phyloP scores from a whole-genome alignment of 2,113 vertebrate genomes.

The Psilopsiagon aymara region DNA sequence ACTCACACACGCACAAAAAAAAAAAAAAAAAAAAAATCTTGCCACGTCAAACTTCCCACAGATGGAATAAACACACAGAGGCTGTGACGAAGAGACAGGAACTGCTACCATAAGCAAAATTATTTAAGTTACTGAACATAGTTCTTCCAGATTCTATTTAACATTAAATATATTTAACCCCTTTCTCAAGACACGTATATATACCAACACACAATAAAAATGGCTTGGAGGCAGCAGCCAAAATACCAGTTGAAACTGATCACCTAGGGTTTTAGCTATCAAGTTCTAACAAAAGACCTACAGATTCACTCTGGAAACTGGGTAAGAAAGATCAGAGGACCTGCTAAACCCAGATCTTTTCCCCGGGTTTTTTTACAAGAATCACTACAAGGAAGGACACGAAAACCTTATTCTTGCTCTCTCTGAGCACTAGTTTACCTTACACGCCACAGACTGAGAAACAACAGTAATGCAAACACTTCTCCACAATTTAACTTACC shows the following conservation, averaged over 20 bases:
- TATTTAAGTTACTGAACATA: background rate
- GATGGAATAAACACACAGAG: conserved; percentile 10
- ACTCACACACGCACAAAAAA: background rate
- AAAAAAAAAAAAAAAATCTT: background rate
- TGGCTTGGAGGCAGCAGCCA: background rate
- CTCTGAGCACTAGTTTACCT: background rate
- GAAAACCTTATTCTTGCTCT: background rate
- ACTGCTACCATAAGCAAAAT: background rate
- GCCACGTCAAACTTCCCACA: conserved; percentile 79
- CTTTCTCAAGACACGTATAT: background rate
- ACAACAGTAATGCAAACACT: background rate
- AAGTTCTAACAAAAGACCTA: background rate
- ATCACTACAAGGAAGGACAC: background rate
- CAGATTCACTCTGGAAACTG: background rate
- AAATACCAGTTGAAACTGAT: background rate
- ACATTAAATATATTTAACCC: background rate
- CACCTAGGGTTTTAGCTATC: background rate
- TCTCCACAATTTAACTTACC: background rate
- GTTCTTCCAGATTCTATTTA: background rate
- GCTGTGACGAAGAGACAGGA: background rate
- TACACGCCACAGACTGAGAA: background rate
- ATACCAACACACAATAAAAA: background rate
- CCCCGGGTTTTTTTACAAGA: too few relatives aligned
- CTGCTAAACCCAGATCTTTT: background rate
- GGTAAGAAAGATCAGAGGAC: background rate